phyloP scores from a whole-genome alignment of 2,888 invertebrate genomes.

The Griposia aprilina region DNA sequence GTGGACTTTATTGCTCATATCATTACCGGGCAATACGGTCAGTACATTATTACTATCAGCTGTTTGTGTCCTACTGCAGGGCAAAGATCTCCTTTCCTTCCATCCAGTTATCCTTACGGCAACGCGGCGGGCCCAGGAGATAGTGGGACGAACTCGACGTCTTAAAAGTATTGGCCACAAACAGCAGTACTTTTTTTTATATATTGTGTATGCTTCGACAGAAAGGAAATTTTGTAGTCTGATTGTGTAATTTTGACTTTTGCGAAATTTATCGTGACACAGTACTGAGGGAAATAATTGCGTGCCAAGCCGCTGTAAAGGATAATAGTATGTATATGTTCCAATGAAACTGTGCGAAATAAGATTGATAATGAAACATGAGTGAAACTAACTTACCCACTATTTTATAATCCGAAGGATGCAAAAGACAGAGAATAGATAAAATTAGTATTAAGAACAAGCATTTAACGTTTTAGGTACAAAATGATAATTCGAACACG shows the following conservation, averaged over 20 bases:
- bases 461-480: background rate
- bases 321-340: background rate
- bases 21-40: background rate
- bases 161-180: background rate
- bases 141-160: no score
- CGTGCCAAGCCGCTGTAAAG: slow-evolving; percentile 9
- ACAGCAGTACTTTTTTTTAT: background rate
- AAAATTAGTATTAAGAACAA: slow-evolving; percentile 46
- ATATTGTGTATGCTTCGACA: background rate
- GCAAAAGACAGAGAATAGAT: slow-evolving; percentile 54
- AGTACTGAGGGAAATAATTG: slow-evolving; percentile 1
- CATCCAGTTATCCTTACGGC: no score
- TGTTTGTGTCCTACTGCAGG: no score
- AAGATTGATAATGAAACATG: slow-evolving; percentile 19
- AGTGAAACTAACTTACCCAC: slow-evolving; percentile 62
- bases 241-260: slow-evolving; percentile 7
- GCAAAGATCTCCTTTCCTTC: no score
- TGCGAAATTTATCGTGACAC: slow-evolving; percentile 21
- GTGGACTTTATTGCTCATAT: background rate
- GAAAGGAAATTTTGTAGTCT: background rate
- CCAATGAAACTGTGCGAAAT: background rate
- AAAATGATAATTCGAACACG: background rate
- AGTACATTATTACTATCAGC: background rate
- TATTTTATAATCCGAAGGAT: slow-evolving; percentile 58
- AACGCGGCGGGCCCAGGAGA: no score